These are phyloP conservation scores for Brachionus paranguensis DNA, from an alignment of 1,140 invertebrate species.

Conservation along the genomic window DNA sequence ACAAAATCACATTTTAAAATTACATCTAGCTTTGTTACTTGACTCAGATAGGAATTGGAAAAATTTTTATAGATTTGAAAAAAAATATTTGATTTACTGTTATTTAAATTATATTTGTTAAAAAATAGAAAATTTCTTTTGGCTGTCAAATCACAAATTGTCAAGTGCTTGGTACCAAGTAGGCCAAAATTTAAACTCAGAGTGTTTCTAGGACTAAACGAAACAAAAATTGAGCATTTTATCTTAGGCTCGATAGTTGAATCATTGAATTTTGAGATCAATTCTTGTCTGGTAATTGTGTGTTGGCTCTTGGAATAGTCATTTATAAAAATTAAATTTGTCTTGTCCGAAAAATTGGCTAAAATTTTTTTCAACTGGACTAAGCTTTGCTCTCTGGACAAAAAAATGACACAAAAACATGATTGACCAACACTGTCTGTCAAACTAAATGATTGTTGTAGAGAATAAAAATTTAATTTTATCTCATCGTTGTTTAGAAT, in stretches of 20 bases:
- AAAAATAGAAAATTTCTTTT: neutral
- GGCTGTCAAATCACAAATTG: neutral
- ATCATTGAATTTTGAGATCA: neutral
- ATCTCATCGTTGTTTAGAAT: neutral
- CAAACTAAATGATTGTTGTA: neutral
- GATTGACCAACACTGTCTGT: neutral
- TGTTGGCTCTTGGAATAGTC: neutral
- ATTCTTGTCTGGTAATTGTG: neutral
- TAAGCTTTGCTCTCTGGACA: neutral
- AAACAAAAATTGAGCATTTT: neutral
- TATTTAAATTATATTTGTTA: neutral
- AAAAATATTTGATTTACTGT: neutral
- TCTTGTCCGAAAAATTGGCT: neutral
- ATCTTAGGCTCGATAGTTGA: neutral
- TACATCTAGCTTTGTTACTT: neutral
- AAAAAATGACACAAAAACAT: neutral
- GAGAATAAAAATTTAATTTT: neutral
- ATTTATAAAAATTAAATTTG: constrained; percentile 1
- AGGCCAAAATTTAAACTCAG: neutral
- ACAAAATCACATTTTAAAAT: neutral
- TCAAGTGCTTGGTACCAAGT: neutral
- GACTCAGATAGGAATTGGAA: neutral
- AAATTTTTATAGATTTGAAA: neutral
- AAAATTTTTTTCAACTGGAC: neutral
- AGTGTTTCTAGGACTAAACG: neutral